Evolutionary conservation across 1,140 invertebrate genomes (phyloP).

Genomic region (Whitmania pigra): DNA sequence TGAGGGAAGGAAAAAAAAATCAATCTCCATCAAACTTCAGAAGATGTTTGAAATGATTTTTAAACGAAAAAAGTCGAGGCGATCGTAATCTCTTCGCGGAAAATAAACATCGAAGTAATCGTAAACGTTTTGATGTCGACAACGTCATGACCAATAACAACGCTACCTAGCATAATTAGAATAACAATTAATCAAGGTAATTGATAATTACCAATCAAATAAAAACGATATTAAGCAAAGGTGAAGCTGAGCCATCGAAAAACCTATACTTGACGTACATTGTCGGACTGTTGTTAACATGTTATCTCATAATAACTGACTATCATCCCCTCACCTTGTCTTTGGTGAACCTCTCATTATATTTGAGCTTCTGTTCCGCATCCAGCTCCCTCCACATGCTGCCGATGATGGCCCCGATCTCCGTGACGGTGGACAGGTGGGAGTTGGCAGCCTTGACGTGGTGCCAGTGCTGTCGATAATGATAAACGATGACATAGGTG

Average conservation of each 20-base stretch:
- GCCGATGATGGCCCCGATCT: conserved; percentile 18
- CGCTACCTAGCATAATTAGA: too few relatives aligned
- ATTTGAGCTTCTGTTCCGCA: conserved; percentile 9
- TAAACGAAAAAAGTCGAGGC: background rate
- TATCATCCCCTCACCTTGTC: background rate
- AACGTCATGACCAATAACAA: too few relatives aligned
- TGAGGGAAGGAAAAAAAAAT: background rate
- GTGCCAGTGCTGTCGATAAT: conserved; percentile 4
- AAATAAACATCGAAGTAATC: background rate
- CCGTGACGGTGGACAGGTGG: conserved; percentile 14
- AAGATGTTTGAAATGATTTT: too few relatives aligned
- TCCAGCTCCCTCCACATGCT: conserved; percentile 20
- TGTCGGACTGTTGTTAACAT: too few relatives aligned
- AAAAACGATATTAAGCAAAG: background rate
- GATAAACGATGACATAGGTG: background rate
- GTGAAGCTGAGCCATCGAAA: too few relatives aligned
- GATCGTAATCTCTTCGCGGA: background rate
- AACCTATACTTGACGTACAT: too few relatives aligned
- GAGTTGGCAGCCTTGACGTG: conserved; percentile 18
- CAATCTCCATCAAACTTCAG: too few relatives aligned
- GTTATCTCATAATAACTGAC: background rate
- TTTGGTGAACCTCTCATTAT: conserved; percentile 15
- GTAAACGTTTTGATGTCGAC: too few relatives aligned
- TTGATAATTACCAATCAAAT: background rate
- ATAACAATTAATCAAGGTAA: too few relatives aligned